These are phyloP conservation scores for Trachymyrmex cornetzi DNA, from an alignment of 1,140 invertebrate species.

Conservation along the genomic window DNA sequence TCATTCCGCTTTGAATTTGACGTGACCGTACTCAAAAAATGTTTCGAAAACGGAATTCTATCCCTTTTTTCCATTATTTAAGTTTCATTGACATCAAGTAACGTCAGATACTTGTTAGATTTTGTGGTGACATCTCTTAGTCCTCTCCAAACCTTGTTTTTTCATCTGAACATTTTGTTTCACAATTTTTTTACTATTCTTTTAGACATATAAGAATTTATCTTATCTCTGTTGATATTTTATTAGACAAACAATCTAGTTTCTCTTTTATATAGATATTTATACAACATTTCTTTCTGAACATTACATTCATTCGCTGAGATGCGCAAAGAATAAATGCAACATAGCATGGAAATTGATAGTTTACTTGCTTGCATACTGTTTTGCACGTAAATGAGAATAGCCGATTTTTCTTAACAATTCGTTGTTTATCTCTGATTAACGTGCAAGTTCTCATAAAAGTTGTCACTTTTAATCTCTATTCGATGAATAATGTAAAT, in stretches of 20 bases:
- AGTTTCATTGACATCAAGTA: not conserved
- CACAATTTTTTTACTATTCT: not conserved
- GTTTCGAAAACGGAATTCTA: not conserved
- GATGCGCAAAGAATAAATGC: constrained; percentile 28
- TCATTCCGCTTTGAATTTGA: constrained; percentile 14
- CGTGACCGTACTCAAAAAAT: not conserved
- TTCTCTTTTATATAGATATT: constrained; percentile 11
- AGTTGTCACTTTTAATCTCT: not conserved
- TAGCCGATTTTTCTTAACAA: not conserved
- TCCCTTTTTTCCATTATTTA: not conserved
- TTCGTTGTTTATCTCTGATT: constrained; percentile 26
- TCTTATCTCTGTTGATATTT: constrained; percentile 11
- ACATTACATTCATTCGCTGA: constrained; percentile 38
- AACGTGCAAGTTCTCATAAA: not conserved
- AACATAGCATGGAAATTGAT: constrained; percentile 29
- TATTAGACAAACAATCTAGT: not conserved
- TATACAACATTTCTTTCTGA: constrained; percentile 12
- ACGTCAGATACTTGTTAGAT: not conserved
- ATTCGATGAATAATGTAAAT: constrained; percentile 14
- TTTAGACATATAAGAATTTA: not conserved
- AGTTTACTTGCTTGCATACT: constrained; percentile 40
- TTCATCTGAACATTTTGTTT: not conserved
- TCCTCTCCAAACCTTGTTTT: not conserved
- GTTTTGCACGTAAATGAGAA: constrained; percentile 38
- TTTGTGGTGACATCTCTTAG: not conserved